Conservation (phyloP, 2,113 vertebrate species). For the Scomber japonicus region DNA sequence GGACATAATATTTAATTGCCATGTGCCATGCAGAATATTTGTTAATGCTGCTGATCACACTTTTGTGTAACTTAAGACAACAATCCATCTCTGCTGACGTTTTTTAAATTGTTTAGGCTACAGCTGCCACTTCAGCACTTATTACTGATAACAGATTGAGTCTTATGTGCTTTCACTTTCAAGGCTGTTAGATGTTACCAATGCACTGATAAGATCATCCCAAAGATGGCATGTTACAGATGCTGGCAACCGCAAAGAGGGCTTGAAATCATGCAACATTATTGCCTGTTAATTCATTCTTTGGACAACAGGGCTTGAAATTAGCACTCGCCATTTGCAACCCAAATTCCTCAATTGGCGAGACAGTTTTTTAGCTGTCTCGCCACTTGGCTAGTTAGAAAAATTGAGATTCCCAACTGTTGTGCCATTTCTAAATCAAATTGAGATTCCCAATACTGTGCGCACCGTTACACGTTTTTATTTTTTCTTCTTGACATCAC, state of each 20-base stretch:
- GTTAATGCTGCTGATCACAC: conserved; percentile 32
- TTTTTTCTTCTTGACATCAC: too few species aligned
- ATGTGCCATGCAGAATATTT: conserved; percentile 22
- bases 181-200: conserved; percentile 4
- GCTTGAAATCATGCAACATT: conserved; percentile 1
- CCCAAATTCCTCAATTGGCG: too few species aligned
- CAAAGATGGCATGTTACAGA: background rate
- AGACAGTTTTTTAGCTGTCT: too few species aligned
- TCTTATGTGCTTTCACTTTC: conserved; percentile 35
- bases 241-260: background rate
- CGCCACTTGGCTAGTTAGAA: too few species aligned
- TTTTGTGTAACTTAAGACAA: conserved; percentile 39
- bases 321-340: too few species aligned
- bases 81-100: conserved; percentile 38
- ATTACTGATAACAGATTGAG: conserved; percentile 28
- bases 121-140: conserved; percentile 27
- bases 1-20: conserved; percentile 33
- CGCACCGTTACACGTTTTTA: too few species aligned
- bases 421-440: too few species aligned
- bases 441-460: too few species aligned
- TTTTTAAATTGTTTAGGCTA: conserved; percentile 49
- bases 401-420: too few species aligned
- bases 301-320: background rate
- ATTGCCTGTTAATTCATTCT: conserved; percentile 12
- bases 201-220: background rate